Base-by-base conservation (phyloP, 2,888 invertebrate species). In the Archaeoteleia sp. region DNA sequence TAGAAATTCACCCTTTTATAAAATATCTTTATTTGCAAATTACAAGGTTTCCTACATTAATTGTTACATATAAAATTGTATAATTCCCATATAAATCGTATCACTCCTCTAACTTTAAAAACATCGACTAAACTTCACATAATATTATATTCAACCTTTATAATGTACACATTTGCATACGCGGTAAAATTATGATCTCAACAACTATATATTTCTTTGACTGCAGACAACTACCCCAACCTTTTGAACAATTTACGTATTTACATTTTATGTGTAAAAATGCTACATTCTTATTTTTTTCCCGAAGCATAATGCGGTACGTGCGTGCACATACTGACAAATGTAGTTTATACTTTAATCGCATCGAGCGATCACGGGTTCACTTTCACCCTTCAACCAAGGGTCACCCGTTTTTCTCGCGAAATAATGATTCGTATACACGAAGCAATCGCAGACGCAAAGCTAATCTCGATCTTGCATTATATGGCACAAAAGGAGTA, bases 391-490 rank as follows among this genome's bases (percentile, higher is more conserved):
- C 73, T 67, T 71, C 61, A 63, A 30, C 66, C 60, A 67, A 63
- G 67, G 67, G 67, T 70, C 69, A 67, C 49, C 40, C 53, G 63
- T 62, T 73, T 74, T 72, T 70, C 70, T 71, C 70, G 66, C 71
- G 69, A 67, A 72, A 73, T 74, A 74, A 74, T 74, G 72, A 73
- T 70, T 32, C 55, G 57, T 60, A 70, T 66, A 70, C 74, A 74
- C 71, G 74, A 72, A 74, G 71, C 69, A 71, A 74, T 74, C 67
- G 48, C 71, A 67, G 68, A 63, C 67, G 73, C 67, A 62, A 67
- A 63, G 61, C 65, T 71, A 70, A 73, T 71, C 70, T 66, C 60
- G 68, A 70, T 71, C 70, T 70, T 58, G 62, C 68, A 49, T 57
- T 63, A 51, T 67, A 40, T 27, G 55, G 25, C 25, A 10, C 54